Conservation (phyloP, 2,888 invertebrate species). For the Hirtodrosophila histrioides region DNA sequence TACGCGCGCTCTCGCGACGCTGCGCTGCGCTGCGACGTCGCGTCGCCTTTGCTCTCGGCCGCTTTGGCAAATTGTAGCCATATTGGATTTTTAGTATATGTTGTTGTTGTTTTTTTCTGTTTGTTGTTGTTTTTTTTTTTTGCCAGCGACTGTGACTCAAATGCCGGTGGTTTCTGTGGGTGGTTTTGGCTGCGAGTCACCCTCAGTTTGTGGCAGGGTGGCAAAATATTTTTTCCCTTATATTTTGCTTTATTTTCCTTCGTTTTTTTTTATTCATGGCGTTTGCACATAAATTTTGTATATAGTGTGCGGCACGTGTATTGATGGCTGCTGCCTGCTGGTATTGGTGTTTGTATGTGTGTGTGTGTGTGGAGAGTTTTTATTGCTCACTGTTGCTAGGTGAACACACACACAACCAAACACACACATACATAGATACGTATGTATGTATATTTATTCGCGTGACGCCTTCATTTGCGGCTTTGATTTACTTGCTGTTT, state of each 20-base stretch:
- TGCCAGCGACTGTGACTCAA: slow-evolving; percentile 59
- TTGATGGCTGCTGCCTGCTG: slow-evolving; percentile 55
- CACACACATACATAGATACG: slow-evolving; percentile 13
- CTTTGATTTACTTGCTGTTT: too few species aligned
- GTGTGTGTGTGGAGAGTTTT: slow-evolving; percentile 8
- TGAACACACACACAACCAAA: slow-evolving; percentile 37
- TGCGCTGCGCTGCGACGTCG: too few species aligned
- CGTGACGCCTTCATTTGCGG: neutral
- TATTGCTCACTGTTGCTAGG: slow-evolving; percentile 68
- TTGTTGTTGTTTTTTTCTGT: slow-evolving; percentile 29
- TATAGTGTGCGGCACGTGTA: slow-evolving; percentile 64
- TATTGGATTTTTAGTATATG: slow-evolving; percentile 78
- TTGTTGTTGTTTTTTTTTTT: slow-evolving; percentile 44
- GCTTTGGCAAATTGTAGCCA: slow-evolving; percentile 79
- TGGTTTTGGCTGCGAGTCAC: slow-evolving; percentile 48
- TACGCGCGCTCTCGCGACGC: slow-evolving; percentile 50
- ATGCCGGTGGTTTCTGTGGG: slow-evolving; percentile 77
- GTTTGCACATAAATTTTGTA: slow-evolving; percentile 73
- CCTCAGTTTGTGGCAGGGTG: slow-evolving; percentile 67
- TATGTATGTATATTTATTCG: neutral
- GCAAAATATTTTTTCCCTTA: slow-evolving; percentile 61
- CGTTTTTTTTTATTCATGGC: slow-evolving; percentile 40
- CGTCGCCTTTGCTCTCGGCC: slow-evolving; percentile 49
- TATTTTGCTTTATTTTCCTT: slow-evolving; percentile 9
- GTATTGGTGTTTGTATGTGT: slow-evolving; percentile 65